A percentile compares a stretch with the other conserved stretches of the same genome.
phyloP scores from a whole-genome alignment of 2,113 vertebrate genomes.

The Mesembrinibis cayennensis region DNA sequence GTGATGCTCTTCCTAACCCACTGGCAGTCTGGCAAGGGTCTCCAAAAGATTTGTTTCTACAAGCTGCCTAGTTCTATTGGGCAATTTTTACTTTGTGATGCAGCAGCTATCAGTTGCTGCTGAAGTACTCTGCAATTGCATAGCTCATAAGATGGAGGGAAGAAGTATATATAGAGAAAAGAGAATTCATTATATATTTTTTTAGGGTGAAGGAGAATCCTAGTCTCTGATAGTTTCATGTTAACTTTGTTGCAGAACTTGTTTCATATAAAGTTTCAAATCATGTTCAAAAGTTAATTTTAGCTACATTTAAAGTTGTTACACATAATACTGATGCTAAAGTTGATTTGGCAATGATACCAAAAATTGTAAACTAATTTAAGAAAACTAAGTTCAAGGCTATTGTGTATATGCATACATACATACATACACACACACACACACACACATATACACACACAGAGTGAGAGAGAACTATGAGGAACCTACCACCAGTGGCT shows the following conservation, averaged over 20 bases:
- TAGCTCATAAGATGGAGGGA: neutral
- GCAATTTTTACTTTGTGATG: neutral
- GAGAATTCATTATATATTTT: neutral
- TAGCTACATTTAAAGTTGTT: neutral
- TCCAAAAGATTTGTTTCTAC: neutral
- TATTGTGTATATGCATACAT: neutral
- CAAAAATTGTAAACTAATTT: neutral
- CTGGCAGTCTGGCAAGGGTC: neutral
- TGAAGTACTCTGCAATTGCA: neutral
- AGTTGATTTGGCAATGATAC: neutral
- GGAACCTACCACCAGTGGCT: conserved; percentile 76
- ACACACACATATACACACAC: neutral
- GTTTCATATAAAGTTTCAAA: neutral
- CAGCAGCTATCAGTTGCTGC: neutral
- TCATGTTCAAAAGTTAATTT: neutral
- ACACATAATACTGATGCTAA: neutral
- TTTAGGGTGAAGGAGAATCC: neutral
- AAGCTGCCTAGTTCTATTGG: neutral
- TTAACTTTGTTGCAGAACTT: neutral
- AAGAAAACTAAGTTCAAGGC: neutral
- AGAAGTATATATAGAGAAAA: neutral
- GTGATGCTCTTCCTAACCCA: neutral
- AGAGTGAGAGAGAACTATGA: neutral
- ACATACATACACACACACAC: neutral
- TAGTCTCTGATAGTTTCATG: neutral